phyloP scores from a whole-genome alignment of 2,113 vertebrate species.

The Pseudonaja textilis region DNA sequence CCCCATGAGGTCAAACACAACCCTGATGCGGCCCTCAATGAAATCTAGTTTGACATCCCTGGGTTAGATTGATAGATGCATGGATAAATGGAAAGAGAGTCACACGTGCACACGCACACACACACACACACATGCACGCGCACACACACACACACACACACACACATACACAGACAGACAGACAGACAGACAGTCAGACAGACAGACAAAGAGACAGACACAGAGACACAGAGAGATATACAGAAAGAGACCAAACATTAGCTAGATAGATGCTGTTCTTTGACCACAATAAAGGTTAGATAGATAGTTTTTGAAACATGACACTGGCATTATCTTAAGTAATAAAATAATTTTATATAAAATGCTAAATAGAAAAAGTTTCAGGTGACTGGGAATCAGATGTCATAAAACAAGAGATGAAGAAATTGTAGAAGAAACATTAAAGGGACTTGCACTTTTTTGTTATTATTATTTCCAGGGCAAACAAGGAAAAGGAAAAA shows the following conservation, averaged over 20 bases:
- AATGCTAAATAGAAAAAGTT: background rate
- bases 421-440: background rate
- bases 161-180: too few relatives aligned
- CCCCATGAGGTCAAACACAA: too few relatives aligned
- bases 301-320: background rate
- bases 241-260: background rate
- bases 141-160: too few relatives aligned
- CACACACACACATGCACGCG: too few relatives aligned
- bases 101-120: too few relatives aligned
- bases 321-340: background rate
- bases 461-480: background rate
- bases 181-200: background rate
- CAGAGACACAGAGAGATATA: background rate
- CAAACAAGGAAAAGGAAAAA: background rate
- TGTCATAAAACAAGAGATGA: background rate
- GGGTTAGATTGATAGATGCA: too few relatives aligned
- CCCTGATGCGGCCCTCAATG: too few relatives aligned
- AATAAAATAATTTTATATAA: slow-evolving; percentile 10
- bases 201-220: background rate
- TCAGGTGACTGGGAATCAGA: background rate
- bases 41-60: too few relatives aligned
- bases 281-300: background rate
- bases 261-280: background rate
- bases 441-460: slow-evolving; percentile 3
- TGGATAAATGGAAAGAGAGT: too few relatives aligned